Evolutionary conservation across 2,888 invertebrate species (phyloP).

Genomic region (Dioctria rufipes): DNA sequence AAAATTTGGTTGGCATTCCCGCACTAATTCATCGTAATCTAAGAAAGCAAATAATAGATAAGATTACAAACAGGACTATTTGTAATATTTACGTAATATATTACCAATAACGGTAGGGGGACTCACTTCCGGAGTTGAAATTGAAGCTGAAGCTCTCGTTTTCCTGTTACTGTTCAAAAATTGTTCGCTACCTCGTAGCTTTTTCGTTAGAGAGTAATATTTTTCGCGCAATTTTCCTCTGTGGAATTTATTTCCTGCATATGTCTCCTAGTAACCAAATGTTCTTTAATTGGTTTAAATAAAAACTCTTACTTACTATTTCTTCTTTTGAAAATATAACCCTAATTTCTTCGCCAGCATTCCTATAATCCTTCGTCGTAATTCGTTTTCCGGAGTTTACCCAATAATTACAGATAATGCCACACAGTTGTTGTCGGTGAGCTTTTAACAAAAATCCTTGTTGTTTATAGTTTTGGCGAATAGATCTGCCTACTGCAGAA

Average conservation of each 20-base stretch:
- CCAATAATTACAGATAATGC: background rate
- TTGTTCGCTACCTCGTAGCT: background rate
- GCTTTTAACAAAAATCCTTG: background rate
- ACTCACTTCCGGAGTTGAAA: background rate
- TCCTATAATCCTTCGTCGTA: background rate
- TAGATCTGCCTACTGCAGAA: conserved; percentile 3
- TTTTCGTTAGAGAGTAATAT: conserved; percentile 19
- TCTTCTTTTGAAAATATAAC: background rate
- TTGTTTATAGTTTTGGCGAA: background rate
- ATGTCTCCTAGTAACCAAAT: conserved; percentile 8
- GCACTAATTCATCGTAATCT: background rate
- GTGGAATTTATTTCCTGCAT: background rate
- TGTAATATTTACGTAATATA: background rate
- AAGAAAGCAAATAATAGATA: background rate
- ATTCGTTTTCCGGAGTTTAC: conserved; percentile 1
- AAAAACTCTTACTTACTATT: background rate
- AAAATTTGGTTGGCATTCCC: background rate
- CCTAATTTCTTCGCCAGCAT: background rate
- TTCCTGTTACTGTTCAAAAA: background rate
- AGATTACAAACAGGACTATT: background rate
- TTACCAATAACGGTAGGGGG: background rate
- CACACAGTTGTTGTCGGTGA: background rate
- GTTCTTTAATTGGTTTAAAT: background rate
- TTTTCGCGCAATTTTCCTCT: conserved; percentile 7
- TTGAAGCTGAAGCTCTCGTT: background rate